phyloP scores from a whole-genome alignment of 2,888 invertebrate species.

The Diplazon laetatorius region DNA sequence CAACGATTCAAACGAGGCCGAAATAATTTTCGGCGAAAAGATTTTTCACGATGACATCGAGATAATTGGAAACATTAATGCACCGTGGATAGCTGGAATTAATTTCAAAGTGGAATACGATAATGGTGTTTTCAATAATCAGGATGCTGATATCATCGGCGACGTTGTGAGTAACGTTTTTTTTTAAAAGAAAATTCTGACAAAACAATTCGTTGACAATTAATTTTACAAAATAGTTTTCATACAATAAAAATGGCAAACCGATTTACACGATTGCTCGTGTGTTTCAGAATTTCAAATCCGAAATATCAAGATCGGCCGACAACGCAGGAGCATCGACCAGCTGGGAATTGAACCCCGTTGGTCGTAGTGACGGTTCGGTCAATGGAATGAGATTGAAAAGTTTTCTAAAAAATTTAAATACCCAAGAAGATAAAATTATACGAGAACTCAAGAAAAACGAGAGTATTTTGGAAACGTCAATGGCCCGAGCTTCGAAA shows the following conservation, averaged over 20 bases:
- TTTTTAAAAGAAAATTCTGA: neutral
- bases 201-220: neutral
- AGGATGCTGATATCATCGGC: conserved; percentile 71
- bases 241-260: neutral
- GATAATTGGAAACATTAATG: conserved; percentile 66
- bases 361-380: conserved; percentile 47
- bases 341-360: conserved; percentile 22
- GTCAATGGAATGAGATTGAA: conserved; percentile 67
- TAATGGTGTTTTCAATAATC: conserved; percentile 67
- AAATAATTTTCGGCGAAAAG: conserved; percentile 68
- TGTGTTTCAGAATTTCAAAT: conserved; percentile 69
- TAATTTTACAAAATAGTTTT: too few species aligned
- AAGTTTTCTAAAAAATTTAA: conserved; percentile 26
- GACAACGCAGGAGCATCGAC: neutral
- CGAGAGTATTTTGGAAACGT: conserved; percentile 59
- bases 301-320: conserved; percentile 55
- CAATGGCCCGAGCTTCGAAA: conserved; percentile 41
- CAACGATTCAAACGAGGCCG: conserved; percentile 58
- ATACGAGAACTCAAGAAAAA: conserved; percentile 21
- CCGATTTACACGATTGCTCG: neutral
- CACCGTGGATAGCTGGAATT: conserved; percentile 65
- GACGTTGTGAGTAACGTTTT: conserved; percentile 68
- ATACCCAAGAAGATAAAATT: conserved; percentile 9
- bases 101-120: conserved; percentile 64
- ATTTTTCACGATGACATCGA: conserved; percentile 66